phyloP scores from a whole-genome alignment of 2,888 invertebrate species.

The Clusia tigrina region DNA sequence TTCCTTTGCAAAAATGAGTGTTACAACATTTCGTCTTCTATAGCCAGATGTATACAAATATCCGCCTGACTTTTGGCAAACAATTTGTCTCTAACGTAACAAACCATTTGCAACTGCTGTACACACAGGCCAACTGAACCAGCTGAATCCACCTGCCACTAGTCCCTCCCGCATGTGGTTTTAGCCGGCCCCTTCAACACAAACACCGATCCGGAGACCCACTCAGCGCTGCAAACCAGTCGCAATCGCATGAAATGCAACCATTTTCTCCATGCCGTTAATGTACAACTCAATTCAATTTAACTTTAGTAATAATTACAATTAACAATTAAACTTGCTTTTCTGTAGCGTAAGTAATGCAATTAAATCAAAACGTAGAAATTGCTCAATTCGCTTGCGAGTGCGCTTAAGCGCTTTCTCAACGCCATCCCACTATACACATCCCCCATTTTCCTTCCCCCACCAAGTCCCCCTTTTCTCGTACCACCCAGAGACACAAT shows the following conservation, averaged over 20 bases:
- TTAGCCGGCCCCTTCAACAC: background rate
- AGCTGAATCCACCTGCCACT: constrained; percentile 10
- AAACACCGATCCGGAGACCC: background rate
- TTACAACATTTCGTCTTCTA: no score
- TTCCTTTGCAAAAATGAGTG: no score
- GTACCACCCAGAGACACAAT: background rate
- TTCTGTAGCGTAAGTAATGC: background rate
- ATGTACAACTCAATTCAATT: constrained; percentile 15
- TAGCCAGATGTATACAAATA: no score
- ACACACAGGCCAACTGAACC: background rate
- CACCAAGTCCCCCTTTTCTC: background rate
- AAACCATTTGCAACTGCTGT: no score
- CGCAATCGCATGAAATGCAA: background rate
- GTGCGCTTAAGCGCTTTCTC: constrained; percentile 6
- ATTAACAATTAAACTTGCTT: background rate
- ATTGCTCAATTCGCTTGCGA: constrained; percentile 6
- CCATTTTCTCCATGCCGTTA: constrained; percentile 10
- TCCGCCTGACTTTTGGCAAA: no score
- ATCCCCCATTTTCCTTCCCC: background rate
- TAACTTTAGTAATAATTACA: background rate
- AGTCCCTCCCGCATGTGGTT: constrained; percentile 2
- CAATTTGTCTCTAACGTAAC: no score
- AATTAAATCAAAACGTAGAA: background rate
- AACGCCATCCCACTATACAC: background rate
- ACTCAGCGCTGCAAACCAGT: no score